Base-by-base conservation (phyloP, 2,113 vertebrate genomes). In the Varanus komodoensis region DNA sequence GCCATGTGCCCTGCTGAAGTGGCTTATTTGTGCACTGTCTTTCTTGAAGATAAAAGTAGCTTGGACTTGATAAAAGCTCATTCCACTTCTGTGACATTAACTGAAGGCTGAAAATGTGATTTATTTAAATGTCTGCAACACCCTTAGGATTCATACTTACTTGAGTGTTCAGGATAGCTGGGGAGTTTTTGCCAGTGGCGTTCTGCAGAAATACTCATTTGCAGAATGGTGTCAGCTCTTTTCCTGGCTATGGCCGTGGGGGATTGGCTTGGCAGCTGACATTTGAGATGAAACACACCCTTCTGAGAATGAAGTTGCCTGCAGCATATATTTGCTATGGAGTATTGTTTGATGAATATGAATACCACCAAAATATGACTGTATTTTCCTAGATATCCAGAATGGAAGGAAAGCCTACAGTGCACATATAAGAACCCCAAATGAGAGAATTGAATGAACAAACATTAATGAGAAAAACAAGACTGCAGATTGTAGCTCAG, bases 61-160 rank as follows among this genome's bases (percentile, higher is more conserved):
- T 69, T 79, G 27, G 32, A 27, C 48, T 27, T 29, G 61, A 68
- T 52, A 34, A 85, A 69, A 68, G 34, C n/a, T 29, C 27, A 32
- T 61, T 89, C 71, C 52, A 52, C 44, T 78, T 79, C 44, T 79
- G 44, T 77, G 74, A 34, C 80, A 89, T 74, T 89, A 68, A 75
- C 68, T 61, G 69, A 89, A 82, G 80, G 64, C 27, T 74, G 69
- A 74, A 54, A 48, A 83, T 82, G 38, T 74, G 52, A 82, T 82
- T 75, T 64, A 50, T 89, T 83, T 75, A 75, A 64, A 82, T 57
- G 50, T 86, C 50, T 86, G 17, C 34, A 44, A 69, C 25, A 23
- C 17, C 57, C 52, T 89, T 54, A 64, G 52, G 25, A 89, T 75
- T 64, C 52, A 64, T 50, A 61, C 15, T 54, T 34, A 88, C 27